Evolutionary conservation across 2,888 invertebrate genomes (phyloP).

Genomic region (Teleogryllus oceanicus): DNA sequence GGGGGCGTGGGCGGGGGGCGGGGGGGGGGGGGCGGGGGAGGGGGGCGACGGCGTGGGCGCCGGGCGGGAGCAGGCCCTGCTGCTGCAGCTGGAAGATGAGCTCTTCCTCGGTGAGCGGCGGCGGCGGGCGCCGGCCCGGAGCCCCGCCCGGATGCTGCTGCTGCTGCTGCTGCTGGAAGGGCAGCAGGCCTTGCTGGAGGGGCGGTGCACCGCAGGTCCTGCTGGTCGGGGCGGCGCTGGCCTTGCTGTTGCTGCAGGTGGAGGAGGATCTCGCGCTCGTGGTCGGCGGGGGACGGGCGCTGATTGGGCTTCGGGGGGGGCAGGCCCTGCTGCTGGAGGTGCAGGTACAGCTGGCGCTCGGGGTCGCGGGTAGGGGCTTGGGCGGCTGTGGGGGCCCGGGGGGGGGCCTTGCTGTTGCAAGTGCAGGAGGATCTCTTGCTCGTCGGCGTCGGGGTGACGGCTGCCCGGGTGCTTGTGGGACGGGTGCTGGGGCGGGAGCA

Average conservation of each 20-base stretch:
- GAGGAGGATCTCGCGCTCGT: neutral
- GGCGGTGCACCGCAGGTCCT: neutral
- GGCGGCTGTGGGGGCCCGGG: neutral
- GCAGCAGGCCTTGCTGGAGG: constrained; percentile 24
- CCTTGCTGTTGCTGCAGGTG: constrained; percentile 3
- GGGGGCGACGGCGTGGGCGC: neutral
- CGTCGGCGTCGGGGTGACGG: constrained; percentile 24
- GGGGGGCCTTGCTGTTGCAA: constrained; percentile 45
- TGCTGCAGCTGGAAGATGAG: constrained; percentile 32
- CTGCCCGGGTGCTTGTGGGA: constrained; percentile 18
- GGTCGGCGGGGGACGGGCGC: neutral
- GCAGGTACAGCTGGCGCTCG: neutral
- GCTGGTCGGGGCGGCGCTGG: neutral
- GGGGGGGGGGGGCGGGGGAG: constrained; percentile 23
- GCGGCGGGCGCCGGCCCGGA: constrained; percentile 22
- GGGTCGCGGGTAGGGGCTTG: neutral
- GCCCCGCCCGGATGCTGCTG: constrained; percentile 22
- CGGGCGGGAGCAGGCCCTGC: constrained; percentile 28
- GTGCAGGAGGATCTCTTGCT: constrained; percentile 46
- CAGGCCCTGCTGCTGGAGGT: constrained; percentile 20
- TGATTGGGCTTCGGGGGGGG: neutral
- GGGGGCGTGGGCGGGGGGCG: no score
- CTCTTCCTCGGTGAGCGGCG: constrained; percentile 26
- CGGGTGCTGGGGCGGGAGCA: constrained; percentile 21
- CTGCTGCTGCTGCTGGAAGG: constrained; percentile 19